These are phyloP conservation scores for Catharus bicknelli DNA, from an alignment of 2,113 vertebrate genomes.

Conservation along the genomic window DNA sequence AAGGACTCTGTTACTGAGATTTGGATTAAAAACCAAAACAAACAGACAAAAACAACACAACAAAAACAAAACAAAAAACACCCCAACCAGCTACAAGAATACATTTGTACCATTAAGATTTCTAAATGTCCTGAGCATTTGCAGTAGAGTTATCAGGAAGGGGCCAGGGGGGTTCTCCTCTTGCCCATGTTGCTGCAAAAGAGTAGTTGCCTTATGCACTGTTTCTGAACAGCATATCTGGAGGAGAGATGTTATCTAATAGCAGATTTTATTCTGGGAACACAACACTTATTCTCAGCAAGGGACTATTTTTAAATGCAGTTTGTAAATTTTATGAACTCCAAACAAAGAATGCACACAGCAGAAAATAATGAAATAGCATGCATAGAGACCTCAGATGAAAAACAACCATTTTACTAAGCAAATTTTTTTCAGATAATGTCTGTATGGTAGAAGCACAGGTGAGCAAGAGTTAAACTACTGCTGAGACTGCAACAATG, in stretches of 20 bases:
- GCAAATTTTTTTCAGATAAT: neutral
- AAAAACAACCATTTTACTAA: neutral
- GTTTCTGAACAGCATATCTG: neutral
- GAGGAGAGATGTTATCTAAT: neutral
- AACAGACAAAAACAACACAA: neutral
- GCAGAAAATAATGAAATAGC: neutral
- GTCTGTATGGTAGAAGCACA: neutral
- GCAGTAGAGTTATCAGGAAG: accelerated
- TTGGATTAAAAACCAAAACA: neutral
- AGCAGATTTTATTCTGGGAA: neutral
- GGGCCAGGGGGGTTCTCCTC: neutral
- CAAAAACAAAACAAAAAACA: neutral
- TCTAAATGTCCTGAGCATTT: neutral
- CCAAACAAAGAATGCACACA: neutral
- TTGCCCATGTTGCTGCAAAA: accelerated
- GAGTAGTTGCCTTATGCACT: neutral
- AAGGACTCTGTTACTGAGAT: neutral
- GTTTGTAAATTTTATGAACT: neutral
- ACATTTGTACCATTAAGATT: neutral
- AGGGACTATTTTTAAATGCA: neutral
- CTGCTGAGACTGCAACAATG: neutral
- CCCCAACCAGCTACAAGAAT: neutral
- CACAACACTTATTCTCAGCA: neutral
- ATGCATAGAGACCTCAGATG: neutral
- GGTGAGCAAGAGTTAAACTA: neutral